Evolutionary conservation across 2,888 invertebrate species (phyloP), one percentile per base, ranked within the genome.

Genomic region (Glyphotaelius pellucidus): DNA sequence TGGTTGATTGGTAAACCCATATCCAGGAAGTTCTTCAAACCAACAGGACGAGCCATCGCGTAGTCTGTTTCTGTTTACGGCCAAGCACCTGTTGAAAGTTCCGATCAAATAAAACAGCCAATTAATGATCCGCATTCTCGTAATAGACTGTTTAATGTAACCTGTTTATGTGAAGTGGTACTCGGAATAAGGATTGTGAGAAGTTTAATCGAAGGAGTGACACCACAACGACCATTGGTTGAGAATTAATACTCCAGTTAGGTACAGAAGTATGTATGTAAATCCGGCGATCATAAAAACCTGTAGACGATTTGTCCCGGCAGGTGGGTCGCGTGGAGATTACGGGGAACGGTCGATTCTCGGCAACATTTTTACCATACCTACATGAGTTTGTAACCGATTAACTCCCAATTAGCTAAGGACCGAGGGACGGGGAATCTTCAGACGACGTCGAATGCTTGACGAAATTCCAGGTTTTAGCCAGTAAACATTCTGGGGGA

Each of bases 261-360:
- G 31, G 52, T 19, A 89, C 31, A 67, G n/a, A 67, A 25, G 35
- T 67, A n/a, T 12, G 67, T 83, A 83, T 83, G 83, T 83, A 83
- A 83, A 83, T 83, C 19, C 25, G 83, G 12, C 25, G 83, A 83
- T 35, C 35, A 32, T 83, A 83, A 67, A 38, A 83, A 83, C 32
- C 81, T 5, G 81, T 83, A 32, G 19, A 32, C 81, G 81, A 83
- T 83, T 35, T 79, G 38, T 89, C 32, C n/a, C 79, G 32, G 80
- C 89, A 32, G 80, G 89, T 79, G 83, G 85, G 31, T 32, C 89
- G 31, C 67, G 89, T 79, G 84, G 86, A 81, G 81, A 32, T 32
- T 38, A 35, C 32, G 30, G n/a, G 86, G 30, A n/a, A 86, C n/a
- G 42, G 47, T 86, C 86, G 30, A 86, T 47, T 86, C 25, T 30